Evolutionary conservation across 2,113 vertebrate species (phyloP), one percentile per base, ranked within the genome.

Genomic region (Xyliphius kryptos): DNA sequence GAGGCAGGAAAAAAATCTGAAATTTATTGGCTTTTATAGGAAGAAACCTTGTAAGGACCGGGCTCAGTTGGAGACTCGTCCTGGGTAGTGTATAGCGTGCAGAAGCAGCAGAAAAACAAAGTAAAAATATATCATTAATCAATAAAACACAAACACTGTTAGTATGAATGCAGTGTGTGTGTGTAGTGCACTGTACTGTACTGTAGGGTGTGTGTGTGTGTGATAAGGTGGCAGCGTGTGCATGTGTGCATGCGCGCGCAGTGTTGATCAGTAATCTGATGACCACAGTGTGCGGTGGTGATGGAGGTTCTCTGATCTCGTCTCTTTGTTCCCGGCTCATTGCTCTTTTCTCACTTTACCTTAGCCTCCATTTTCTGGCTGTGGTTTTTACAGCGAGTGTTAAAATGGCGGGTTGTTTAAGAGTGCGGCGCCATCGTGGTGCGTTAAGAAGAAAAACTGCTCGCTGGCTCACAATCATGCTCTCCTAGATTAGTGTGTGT

Each of bases 321-420:
- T 40, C 6, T 11, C 51, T 16, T 37, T 37, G n/a, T n/a, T 17
- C n/a, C 12, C 16, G 1, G 11, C 22, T 26, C 22, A 3, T 26
- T 26, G 13, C 11, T 55, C 38, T 26, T 26, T 26, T 26, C 22
- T 26, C 22, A 26, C 22, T 26, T 26, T 26, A 26, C 22, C 6
- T 26, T 32, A 3, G 21, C 57, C 15, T 60, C 22, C 20, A 49
- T 60, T 48, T 61, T 61, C 46, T 50, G 12, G 47, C 59, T 36
- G 9, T 21, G 59, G 59, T 61, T 61, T 50, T 61, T 50, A 38
- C 26, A 12, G 13, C 46, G 16, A 38, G 46, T 40, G 17, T 36
- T 50, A 50, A 50, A 50, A 61, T 61, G 59, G 59, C 47, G 59
- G 47, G 26, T 50, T 50, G 46, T 61, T 44, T 50, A 61, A 61